Conservation (phyloP, 53 echinoderm and acorn worm genomes). For the Zoroaster sp. region DNA sequence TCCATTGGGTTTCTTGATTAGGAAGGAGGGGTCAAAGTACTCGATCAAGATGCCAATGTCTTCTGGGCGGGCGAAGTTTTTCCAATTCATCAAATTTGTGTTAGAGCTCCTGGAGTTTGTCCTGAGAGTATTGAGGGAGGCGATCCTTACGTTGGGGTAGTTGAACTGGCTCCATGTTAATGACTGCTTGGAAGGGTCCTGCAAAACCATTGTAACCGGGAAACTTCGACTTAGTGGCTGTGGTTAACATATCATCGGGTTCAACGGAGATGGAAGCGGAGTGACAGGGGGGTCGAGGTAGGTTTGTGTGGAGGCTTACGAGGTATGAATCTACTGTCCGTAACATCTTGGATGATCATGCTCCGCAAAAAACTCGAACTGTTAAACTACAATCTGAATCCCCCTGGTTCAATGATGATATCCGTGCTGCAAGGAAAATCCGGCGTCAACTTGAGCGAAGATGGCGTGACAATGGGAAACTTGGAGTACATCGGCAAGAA, state of each 20-base stretch:
- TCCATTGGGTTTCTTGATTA: constrained; percentile 62
- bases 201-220: constrained; percentile 30
- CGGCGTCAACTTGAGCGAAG: too few relatives aligned
- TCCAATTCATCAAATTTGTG: constrained; percentile 36
- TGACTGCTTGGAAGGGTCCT: too few relatives aligned
- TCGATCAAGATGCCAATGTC: constrained; percentile 14
- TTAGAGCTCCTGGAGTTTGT: constrained; percentile 32
- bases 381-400: too few relatives aligned
- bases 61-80: constrained; percentile 15
- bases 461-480: too few relatives aligned
- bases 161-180: constrained; percentile 30
- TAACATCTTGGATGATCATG: too few relatives aligned
- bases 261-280: constrained; percentile 7
- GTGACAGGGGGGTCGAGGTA: background rate
- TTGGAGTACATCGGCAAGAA: too few relatives aligned
- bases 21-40: too few relatives aligned
- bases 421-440: too few relatives aligned
- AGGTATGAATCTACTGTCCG: too few relatives aligned
- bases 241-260: background rate
- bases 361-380: too few relatives aligned
- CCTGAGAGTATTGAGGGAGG: constrained; percentile 25
- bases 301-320: background rate
- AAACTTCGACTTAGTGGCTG: background rate
- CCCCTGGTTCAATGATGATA: too few relatives aligned
- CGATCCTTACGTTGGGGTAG: constrained; percentile 41